These are phyloP conservation scores for Saguinus midas DNA, from an alignment of 2,113 vertebrate species.

Conservation along the genomic window DNA sequence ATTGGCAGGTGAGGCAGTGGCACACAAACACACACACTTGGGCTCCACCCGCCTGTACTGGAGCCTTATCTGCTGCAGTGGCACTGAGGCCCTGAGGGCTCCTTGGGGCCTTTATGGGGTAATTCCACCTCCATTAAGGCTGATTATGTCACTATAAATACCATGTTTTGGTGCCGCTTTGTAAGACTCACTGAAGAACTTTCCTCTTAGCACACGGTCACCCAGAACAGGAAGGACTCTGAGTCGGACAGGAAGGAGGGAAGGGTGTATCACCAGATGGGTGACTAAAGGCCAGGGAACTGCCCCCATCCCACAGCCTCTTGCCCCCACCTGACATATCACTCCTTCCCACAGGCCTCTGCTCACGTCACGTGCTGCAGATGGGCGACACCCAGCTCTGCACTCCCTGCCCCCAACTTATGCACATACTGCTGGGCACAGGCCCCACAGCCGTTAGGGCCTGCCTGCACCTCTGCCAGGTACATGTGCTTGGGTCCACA, in stretches of 20 bases:
- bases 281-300: constrained; percentile 8
- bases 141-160: constrained; percentile 71
- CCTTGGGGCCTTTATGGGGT: constrained; percentile 63
- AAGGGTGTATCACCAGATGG: background rate
- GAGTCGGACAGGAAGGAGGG: background rate
- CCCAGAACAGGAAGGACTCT: constrained; percentile 1
- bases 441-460: background rate
- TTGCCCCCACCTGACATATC: background rate
- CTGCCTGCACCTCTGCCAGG: background rate
- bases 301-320: background rate
- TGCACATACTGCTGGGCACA: background rate
- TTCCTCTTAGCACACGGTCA: constrained; percentile 52
- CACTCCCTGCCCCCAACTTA: background rate
- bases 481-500: no score
- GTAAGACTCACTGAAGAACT: constrained; percentile 52
- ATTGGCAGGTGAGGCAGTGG: background rate
- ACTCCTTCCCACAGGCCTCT: background rate
- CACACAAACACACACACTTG: background rate
- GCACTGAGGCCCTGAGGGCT: constrained; percentile 52
- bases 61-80: background rate
- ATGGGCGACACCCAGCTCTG: background rate
- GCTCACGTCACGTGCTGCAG: no score
- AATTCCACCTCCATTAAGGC: constrained; percentile 73
- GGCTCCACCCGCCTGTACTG: background rate
- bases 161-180: constrained; percentile 16